Base-by-base conservation (phyloP, 2,113 vertebrate genomes). In the Rhabdornis inornatus region DNA sequence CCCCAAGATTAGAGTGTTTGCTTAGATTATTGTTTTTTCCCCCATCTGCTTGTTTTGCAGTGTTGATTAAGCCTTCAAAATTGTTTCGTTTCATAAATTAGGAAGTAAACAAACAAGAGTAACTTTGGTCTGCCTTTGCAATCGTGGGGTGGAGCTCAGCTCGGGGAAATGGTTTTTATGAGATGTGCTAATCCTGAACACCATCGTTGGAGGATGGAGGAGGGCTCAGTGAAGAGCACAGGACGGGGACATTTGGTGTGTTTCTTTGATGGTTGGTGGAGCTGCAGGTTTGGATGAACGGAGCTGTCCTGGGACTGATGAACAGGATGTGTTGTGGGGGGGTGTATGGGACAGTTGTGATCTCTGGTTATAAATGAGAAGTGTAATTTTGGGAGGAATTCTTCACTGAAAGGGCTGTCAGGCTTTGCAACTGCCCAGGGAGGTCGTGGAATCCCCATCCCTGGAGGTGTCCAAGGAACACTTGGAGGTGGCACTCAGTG, bases 71-170 rank as follows among this genome's bases (percentile, higher is more conserved):
- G 45, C 55, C 49, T 87, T 78, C 52, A 60, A 82, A 76, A 65
- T 12, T 18, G 37, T 83, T 95, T 83, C 72, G 21, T 64, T 68
- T 91, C 42, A 28, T 65, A 70, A 94, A 94, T 92, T 95, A 44
- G 90, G 95, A 96, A 96, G 83, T 90, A 92, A 96, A 90, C 71
- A 87, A 80, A 33, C 81, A 72, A 64, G 85, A 82, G 76, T 83
- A 57, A 77, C 88, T 89, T 86, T 11, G 28, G 37, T 79, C 92
- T 90, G 94, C 75, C 87, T 94, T 77, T 75, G 95, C 86, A 96
- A 39, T 90, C 1, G 0, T 17, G 49, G 77, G 94, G 94, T 75
- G 94, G 94, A 82, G 94, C 82, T 87, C 42, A 53, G 28, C 37
- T 78, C 18, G 18, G 77, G 65, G 86, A 92, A 96, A 89, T 42